Evolutionary conservation across 2,797 vertebrate genomes (phyloP).

Genomic region (Gila robusta): DNA sequence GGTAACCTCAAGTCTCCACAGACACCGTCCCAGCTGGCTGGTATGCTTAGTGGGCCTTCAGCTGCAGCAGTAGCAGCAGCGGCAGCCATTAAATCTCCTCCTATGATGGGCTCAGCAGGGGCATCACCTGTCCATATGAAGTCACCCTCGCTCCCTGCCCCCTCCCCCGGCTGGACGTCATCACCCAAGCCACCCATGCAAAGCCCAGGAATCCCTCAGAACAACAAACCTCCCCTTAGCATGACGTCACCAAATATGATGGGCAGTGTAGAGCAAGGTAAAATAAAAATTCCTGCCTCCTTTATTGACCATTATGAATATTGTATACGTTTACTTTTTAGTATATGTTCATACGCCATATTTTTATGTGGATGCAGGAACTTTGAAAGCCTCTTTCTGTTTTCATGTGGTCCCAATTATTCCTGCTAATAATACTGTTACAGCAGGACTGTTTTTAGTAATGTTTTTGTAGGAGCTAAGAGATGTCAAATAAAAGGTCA

Average conservation of each 20-base stretch:
- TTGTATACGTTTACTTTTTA: background rate
- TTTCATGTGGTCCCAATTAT: conserved; percentile 5
- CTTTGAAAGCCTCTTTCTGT: background rate
- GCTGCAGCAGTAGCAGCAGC: conserved; percentile 90
- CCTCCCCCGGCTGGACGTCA: conserved; percentile 97
- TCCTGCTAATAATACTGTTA: background rate
- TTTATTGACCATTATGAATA: background rate
- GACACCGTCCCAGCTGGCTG: conserved; percentile 97
- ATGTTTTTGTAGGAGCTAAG: conserved; percentile 1
- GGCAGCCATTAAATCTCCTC: conserved; percentile 95
- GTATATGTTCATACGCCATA: background rate
- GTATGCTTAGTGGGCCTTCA: conserved; percentile 92
- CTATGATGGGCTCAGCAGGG: conserved; percentile 97
- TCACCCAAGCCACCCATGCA: conserved; percentile 98
- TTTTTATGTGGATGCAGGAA: background rate
- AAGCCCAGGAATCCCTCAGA: conserved; percentile 97
- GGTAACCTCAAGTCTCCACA: conserved; percentile 99
- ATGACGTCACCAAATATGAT: conserved; percentile 98
- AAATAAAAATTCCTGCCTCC: conserved; percentile 21
- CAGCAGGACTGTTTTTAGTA: background rate
- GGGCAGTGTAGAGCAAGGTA: conserved; percentile 93
- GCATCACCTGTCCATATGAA: conserved; percentile 99
- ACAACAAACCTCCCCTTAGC: conserved; percentile 90
- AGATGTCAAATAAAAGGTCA: background rate
- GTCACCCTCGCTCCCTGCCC: conserved; percentile 97